A percentile compares a stretch with the other conserved stretches of the same genome.
Conservation (phyloP, 2,888 invertebrate species). For the Leptogaster cylindrica region DNA sequence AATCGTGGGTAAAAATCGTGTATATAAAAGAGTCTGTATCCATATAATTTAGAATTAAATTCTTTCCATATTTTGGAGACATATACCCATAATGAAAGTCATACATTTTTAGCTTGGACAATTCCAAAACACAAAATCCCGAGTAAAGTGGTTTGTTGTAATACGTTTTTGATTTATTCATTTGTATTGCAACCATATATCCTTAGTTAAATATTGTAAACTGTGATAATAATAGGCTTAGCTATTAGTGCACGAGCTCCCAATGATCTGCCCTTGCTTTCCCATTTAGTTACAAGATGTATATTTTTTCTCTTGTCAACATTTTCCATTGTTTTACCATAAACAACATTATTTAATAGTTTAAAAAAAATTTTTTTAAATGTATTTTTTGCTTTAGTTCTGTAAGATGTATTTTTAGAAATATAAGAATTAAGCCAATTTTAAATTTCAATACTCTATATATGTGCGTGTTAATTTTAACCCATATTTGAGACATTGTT, state of each 20-base stretch:
- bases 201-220: too few species aligned
- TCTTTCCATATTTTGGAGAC: constrained; percentile 6
- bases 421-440: constrained; percentile 18
- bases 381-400: neutral
- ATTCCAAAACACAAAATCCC: constrained; percentile 23
- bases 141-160: constrained; percentile 47
- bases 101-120: constrained; percentile 46
- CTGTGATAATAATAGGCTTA: too few species aligned
- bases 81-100: constrained; percentile 47
- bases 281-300: constrained; percentile 45
- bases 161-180: constrained; percentile 33
- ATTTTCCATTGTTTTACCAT: constrained; percentile 48
- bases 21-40: constrained; percentile 44
- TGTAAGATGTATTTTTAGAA: neutral
- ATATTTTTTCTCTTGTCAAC: constrained; percentile 47
- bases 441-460: constrained; percentile 52
- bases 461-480: constrained; percentile 52
- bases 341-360: constrained; percentile 28
- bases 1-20: constrained; percentile 42
- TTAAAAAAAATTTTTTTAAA: constrained; percentile 7
- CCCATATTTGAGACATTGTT: constrained; percentile 52
- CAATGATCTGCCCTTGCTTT: constrained; percentile 45
- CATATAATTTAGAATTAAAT: constrained; percentile 21
- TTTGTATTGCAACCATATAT: neutral
- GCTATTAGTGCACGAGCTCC: constrained; percentile 30